These are phyloP conservation scores for Melinaea menophilus DNA, from an alignment of 2,888 invertebrate species.

Conservation along the genomic window DNA sequence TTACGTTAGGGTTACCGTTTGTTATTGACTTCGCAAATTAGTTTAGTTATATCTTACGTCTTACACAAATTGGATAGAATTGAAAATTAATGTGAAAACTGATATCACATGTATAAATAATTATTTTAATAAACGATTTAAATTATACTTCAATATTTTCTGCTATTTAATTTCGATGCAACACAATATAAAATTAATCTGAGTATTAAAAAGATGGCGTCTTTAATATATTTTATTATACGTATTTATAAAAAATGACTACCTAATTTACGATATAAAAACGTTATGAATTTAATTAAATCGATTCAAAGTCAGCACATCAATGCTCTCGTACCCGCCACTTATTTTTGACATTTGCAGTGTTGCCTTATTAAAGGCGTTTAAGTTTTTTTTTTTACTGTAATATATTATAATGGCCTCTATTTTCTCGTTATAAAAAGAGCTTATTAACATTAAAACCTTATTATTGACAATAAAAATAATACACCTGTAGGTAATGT, in stretches of 20 bases:
- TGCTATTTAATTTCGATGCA: no score
- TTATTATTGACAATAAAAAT: no score
- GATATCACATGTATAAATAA: neutral
- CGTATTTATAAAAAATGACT: no score
- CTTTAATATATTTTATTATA: no score
- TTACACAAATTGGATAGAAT: slow-evolving; percentile 3
- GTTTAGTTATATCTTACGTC: slow-evolving; percentile 23
- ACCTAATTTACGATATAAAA: no score
- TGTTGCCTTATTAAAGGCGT: slow-evolving; percentile 17
- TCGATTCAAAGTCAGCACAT: slow-evolving; percentile 9
- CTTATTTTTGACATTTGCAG: slow-evolving; percentile 24
- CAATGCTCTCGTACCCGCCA: slow-evolving; percentile 13
- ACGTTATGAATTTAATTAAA: slow-evolving; percentile 8
- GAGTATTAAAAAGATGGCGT: no score
- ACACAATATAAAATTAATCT: no score
- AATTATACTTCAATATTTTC: no score
- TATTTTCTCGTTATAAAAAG: slow-evolving; percentile 18
- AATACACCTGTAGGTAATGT: no score
- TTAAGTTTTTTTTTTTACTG: slow-evolving; percentile 12
- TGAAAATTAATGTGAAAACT: slow-evolving; percentile 1
- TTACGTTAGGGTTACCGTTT: slow-evolving; percentile 21
- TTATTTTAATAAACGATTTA: neutral
- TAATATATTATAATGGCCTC: neutral
- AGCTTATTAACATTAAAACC: slow-evolving; percentile 22
- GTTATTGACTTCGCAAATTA: slow-evolving; percentile 24